Conservation (phyloP, 30 jellyfish, hydroid and myxozoan species). For the Hydractinia symbiolongicarpus region DNA sequence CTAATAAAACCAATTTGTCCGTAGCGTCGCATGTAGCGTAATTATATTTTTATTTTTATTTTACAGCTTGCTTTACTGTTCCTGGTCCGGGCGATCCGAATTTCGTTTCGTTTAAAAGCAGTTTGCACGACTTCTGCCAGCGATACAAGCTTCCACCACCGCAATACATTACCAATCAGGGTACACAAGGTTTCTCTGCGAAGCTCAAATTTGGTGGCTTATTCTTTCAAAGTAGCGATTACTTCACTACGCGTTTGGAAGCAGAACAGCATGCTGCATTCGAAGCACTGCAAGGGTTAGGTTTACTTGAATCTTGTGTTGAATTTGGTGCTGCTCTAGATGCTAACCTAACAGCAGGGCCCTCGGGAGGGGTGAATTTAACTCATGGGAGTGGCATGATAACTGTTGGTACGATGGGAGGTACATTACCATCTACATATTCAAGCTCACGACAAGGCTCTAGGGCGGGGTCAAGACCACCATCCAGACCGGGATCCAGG, state of each 20-base stretch:
- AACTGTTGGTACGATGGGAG: constrained; percentile 32
- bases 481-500: constrained; percentile 30
- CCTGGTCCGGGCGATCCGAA: constrained; percentile 89
- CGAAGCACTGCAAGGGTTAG: constrained; percentile 96
- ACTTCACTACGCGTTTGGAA: constrained; percentile 87
- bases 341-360: constrained; percentile 6
- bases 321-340: constrained; percentile 69
- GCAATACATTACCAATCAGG: constrained; percentile 92
- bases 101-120: constrained; percentile 91
- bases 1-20: too few relatives aligned
- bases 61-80: constrained; percentile 91
- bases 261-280: constrained; percentile 99
- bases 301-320: constrained; percentile 84
- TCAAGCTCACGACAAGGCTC: constrained; percentile 30
- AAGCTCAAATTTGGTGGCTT: constrained; percentile 98
- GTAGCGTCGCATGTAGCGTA: too few relatives aligned
- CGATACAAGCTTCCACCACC: constrained; percentile 98
- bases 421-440: constrained; percentile 26
- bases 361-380: constrained; percentile 21
- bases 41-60: too few relatives aligned
- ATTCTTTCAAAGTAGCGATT: constrained; percentile 95
- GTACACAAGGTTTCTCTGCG: constrained; percentile 95
- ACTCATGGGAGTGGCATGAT: constrained; percentile 37
- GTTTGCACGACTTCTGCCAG: constrained; percentile 96
- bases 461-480: constrained; percentile 33